These are phyloP conservation scores for Conomelus anceps DNA, from an alignment of 2,888 invertebrate genomes.

Conservation along the genomic window DNA sequence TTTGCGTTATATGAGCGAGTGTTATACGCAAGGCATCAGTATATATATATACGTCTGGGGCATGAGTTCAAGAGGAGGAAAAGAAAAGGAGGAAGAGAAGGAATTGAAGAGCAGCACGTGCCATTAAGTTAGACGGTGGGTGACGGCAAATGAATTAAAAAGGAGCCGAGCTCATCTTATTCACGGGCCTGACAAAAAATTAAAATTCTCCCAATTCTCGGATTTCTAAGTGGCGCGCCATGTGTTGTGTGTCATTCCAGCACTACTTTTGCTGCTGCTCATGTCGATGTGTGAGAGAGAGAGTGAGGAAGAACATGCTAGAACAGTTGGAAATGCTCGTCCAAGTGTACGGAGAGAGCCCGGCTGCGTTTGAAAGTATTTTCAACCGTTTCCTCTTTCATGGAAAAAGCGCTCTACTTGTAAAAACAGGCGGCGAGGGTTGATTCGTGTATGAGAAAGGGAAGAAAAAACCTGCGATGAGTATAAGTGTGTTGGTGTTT, in stretches of 20 bases:
- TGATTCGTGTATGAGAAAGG: not conserved
- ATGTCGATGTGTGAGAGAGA: not conserved
- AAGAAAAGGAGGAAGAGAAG: not conserved
- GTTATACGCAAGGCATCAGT: not conserved
- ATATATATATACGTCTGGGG: not conserved
- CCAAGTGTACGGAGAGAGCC: not conserved
- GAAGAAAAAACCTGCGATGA: not conserved
- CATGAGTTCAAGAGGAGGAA: not conserved
- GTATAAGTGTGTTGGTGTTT: not conserved
- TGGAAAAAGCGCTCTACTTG: not conserved
- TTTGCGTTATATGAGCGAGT: too few species aligned
- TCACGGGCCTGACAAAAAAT: slow-evolving; percentile 13
- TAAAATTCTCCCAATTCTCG: slow-evolving; percentile 17
- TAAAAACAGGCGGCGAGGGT: slow-evolving; percentile 4
- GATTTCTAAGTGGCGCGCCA: slow-evolving; percentile 2
- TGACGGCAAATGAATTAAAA: not conserved
- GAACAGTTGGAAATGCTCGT: too few species aligned
- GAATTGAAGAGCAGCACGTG: not conserved
- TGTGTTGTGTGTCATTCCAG: not conserved
- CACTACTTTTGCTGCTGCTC: not conserved
- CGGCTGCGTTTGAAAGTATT: not conserved
- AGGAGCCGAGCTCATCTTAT: not conserved
- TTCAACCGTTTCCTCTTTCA: slow-evolving; percentile 6
- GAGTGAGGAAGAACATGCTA: not conserved
- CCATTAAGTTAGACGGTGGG: not conserved